phyloP scores from a whole-genome alignment of 2,888 invertebrate genomes.

The Koerneria pararmatus region DNA sequence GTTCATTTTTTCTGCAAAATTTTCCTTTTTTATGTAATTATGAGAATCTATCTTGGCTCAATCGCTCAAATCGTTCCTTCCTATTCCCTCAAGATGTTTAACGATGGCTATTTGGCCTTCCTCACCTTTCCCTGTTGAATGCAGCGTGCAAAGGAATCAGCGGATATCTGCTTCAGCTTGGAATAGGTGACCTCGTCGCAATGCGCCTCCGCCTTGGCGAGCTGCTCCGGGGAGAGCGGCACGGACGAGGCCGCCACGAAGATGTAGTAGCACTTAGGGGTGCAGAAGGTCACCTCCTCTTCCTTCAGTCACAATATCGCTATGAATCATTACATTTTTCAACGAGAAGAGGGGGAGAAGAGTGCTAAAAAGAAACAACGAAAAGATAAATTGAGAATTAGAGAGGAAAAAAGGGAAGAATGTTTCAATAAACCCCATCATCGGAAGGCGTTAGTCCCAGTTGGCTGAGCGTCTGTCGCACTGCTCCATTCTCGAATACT shows the following conservation, averaged over 20 bases:
- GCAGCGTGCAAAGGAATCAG: constrained; percentile 49
- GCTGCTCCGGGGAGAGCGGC: constrained; percentile 42
- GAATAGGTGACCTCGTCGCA: constrained; percentile 46
- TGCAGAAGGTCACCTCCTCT: constrained; percentile 72
- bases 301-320: constrained; percentile 46
- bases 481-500: neutral
- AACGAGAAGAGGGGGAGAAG: neutral
- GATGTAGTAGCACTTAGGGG: constrained; percentile 81
- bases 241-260: constrained; percentile 70
- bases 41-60: no score
- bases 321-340: neutral
- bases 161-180: constrained; percentile 42
- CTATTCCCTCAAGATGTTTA: no score
- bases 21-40: no score
- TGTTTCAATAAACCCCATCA: constrained; percentile 29
- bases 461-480: constrained; percentile 30
- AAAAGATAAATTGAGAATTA: no score
- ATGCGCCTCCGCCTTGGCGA: constrained; percentile 40
- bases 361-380: neutral
- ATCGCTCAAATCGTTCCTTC: no score
- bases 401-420: no score
- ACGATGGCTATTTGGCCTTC: no score
- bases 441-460: constrained; percentile 41
- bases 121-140: constrained; percentile 38
- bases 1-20: no score